Evolutionary conservation across 2,113 vertebrate genomes (phyloP).

Genomic region (Hemibagrus wyckioides): DNA sequence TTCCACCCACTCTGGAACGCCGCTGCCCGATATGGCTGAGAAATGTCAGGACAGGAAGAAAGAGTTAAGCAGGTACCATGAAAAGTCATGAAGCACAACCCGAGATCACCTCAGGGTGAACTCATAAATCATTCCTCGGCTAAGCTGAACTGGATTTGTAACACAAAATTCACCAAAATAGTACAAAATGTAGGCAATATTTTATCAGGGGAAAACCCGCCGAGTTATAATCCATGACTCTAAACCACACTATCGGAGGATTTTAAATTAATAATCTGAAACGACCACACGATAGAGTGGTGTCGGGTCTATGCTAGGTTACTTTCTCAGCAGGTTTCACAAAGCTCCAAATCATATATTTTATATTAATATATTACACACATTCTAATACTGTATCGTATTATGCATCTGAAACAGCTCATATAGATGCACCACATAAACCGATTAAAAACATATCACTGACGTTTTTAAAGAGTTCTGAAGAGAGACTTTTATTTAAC

Average conservation of each 20-base stretch:
- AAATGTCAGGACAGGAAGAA: constrained; percentile 31
- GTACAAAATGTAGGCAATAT: not conserved
- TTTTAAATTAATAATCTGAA: not conserved
- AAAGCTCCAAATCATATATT: not conserved
- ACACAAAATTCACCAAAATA: no score
- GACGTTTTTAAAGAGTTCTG: not conserved
- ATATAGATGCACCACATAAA: not conserved
- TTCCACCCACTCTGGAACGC: constrained; percentile 79
- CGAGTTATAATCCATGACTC: not conserved
- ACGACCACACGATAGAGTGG: not conserved
- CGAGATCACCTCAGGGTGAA: not conserved
- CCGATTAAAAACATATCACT: not conserved
- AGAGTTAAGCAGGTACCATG: not conserved
- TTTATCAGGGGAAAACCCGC: not conserved
- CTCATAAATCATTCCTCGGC: not conserved
- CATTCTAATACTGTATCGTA: not conserved
- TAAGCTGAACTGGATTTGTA: not conserved
- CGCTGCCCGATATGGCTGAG: constrained; percentile 73
- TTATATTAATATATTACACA: not conserved
- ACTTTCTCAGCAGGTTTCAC: not conserved
- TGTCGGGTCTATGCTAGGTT: not conserved
- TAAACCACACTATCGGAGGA: not conserved
- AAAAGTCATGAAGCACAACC: not conserved
- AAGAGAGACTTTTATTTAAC: not conserved
- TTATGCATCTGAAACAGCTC: not conserved